A percentile compares a stretch with the other conserved stretches of the same genome.
Conservation (phyloP, 1,140 invertebrate genomes). For the Drosophila nigrodunni region DNA sequence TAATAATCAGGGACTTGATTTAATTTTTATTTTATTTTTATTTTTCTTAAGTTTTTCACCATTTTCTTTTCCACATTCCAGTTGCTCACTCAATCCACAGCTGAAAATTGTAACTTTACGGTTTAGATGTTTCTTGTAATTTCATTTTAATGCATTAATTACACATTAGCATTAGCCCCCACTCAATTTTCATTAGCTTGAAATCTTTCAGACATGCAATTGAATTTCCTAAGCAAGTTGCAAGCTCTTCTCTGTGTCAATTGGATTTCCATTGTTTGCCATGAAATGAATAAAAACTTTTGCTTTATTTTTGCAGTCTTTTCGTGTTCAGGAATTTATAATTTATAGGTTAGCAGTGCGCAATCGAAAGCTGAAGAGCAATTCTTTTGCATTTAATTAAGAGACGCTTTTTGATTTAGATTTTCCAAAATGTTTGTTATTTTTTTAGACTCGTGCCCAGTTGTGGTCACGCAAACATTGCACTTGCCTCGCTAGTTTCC, state of each 20-base stretch:
- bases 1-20: background rate
- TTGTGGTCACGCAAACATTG: constrained; percentile 64
- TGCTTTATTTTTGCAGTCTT: constrained; percentile 44
- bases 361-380: constrained; percentile 47
- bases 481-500: constrained; percentile 49
- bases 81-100: constrained; percentile 10
- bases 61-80: constrained; percentile 31
- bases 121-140: constrained; percentile 59
- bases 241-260: constrained; percentile 55
- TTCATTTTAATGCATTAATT: constrained; percentile 70
- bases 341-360: constrained; percentile 75
- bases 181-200: constrained; percentile 16
- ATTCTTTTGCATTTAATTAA: constrained; percentile 64
- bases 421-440: constrained; percentile 38
- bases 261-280: constrained; percentile 62
- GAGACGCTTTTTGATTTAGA: constrained; percentile 18
- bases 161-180: constrained; percentile 64
- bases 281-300: constrained; percentile 56
- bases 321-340: constrained; percentile 63
- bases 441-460: constrained; percentile 50
- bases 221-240: constrained; percentile 33
- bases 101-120: constrained; percentile 38
- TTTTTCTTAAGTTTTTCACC: background rate
- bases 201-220: constrained; percentile 62
- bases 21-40: too few species aligned